These are phyloP conservation scores for Etheostoma nigrum DNA, from an alignment of 2,797 vertebrate species.

Conservation along the genomic window DNA sequence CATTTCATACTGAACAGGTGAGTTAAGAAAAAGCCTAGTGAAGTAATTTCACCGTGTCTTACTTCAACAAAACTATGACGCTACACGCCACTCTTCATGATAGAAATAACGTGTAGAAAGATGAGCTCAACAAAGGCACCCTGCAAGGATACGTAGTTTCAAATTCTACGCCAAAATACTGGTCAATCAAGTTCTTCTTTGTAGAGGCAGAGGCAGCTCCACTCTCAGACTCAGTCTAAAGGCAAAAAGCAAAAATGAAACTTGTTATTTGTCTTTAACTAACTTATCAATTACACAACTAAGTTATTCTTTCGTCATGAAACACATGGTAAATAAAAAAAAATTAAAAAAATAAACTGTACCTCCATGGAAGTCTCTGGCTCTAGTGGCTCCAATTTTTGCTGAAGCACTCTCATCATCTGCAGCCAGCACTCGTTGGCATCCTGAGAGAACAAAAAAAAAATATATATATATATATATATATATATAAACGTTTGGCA, in stretches of 20 bases:
- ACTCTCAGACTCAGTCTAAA: conserved; percentile 86
- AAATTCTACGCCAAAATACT: conserved; percentile 97
- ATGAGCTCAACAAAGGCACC: background rate
- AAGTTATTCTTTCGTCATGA: background rate
- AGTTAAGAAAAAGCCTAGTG: conserved; percentile 82
- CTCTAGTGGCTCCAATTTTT: conserved; percentile 94
- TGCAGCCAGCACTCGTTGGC: conserved; percentile 99
- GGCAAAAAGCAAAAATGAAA: background rate
- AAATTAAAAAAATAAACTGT: conserved; percentile 10
- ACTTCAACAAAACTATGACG: background rate
- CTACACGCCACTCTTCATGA: background rate
- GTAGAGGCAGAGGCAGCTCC: conserved; percentile 84
- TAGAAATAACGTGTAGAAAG: background rate
- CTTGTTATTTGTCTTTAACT: background rate
- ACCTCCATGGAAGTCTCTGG: conserved; percentile 93
- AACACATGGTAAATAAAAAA: background rate
- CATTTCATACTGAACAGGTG: conserved; percentile 94
- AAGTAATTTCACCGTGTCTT: background rate
- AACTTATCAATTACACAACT: background rate
- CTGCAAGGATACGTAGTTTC: conserved; percentile 94
- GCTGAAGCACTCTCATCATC: conserved; percentile 97
- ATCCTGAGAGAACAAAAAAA: conserved; percentile 84
- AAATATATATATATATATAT: no score
- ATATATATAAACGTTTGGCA: background rate
- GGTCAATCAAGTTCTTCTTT: conserved; percentile 99